Base-by-base conservation (phyloP, 2,888 invertebrate species). In the Tigriopus californicus region DNA sequence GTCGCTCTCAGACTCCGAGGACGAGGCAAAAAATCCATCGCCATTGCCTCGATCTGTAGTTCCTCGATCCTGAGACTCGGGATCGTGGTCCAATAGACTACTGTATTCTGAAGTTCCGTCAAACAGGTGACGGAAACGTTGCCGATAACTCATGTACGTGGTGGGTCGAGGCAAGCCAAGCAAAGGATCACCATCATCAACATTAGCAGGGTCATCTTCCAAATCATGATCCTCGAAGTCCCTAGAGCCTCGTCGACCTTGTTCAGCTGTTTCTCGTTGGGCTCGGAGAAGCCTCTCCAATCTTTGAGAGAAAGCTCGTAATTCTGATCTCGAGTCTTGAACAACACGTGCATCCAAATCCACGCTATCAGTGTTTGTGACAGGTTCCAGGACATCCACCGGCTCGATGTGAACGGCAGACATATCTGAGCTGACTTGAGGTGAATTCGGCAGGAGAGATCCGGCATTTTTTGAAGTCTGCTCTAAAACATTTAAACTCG, bases 251-350 rank as follows among this genome's bases (percentile, higher is more conserved):
- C 24, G 2, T 48, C 47, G 13, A 22, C 44, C 41, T 33, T 33
- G 33, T 8, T 33, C 33, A 8, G 33, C 33, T 33, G 33, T 33
- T 33, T 61, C 51, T 8, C 55, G 40, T 11, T 44, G 22, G 2
- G 58, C 33, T 15, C 54, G 46, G 8, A 61, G 20, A 12, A 61
- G 12, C 18, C 48, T n/a, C n/a, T 60, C 46, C 13, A 59, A 25
- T 41, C 59, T 33, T 52, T 59, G 52, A n/a, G 59, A 59, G 22
- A 59, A 25, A 20, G 52, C 42, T 41, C 59, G 40, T 18, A 59
- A 41, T 2, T 25, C 59, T 49, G 13, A 22, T 22, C 22, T 49
- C 5, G 49, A 20, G 10, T 18, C n/a, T 15, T n/a, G n/a, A 44
- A 15, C 18, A n/a, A 18, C 5, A 3, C 5, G 18, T 5, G 5